phyloP scores from a whole-genome alignment of 2,888 invertebrate genomes.

The Leptinotarsa rubiginosa region DNA sequence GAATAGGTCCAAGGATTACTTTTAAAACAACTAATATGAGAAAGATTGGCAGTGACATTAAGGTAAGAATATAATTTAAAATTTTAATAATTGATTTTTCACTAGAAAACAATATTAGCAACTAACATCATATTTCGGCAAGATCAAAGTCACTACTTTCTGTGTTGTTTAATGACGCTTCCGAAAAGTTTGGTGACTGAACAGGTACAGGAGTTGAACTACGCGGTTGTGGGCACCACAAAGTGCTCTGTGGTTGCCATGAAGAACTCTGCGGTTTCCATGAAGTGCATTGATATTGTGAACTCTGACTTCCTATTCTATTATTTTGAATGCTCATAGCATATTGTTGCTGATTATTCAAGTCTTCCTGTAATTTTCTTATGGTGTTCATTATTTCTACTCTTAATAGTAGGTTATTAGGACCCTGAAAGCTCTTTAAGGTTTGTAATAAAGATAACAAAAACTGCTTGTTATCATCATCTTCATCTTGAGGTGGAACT shows the following conservation, averaged over 20 bases:
- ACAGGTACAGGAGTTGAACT: too few relatives aligned
- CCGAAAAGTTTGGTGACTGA: too few relatives aligned
- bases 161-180: too few relatives aligned
- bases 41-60: not conserved
- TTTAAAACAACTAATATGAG: conserved; percentile 8
- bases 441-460: conserved; percentile 1
- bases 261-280: too few relatives aligned
- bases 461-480: not conserved
- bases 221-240: too few relatives aligned
- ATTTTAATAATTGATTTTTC: not conserved
- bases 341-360: not conserved
- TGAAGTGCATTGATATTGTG: not conserved
- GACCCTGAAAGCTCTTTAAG: not conserved
- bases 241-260: too few relatives aligned
- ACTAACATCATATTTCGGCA: not conserved
- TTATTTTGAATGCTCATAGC: not conserved
- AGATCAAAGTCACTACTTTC: too few relatives aligned
- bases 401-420: not conserved
- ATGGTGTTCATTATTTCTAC: not conserved
- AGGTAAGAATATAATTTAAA: not conserved
- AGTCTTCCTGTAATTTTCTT: not conserved
- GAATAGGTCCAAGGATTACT: not conserved
- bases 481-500: not conserved
- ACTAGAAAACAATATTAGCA: not conserved
- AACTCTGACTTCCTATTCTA: not conserved